phyloP scores from a whole-genome alignment of 2,888 invertebrate species.

The Acrobasis repandana region DNA sequence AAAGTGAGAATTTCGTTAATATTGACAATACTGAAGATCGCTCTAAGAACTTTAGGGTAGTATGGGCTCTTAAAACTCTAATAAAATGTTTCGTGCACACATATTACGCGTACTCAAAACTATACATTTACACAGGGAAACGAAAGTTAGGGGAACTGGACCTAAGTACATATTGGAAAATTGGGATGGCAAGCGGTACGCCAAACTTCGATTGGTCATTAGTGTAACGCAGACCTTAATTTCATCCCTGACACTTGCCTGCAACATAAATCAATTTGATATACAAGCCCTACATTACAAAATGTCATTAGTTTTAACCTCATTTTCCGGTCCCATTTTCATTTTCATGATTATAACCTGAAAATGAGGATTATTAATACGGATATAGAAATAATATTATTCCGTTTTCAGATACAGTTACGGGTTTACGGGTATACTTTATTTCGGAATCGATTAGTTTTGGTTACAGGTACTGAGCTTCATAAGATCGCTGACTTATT shows the following conservation, averaged over 20 bases:
- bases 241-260: conserved; percentile 16
- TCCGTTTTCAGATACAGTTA: too few species aligned
- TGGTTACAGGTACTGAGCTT: too few species aligned
- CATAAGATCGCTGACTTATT: too few species aligned
- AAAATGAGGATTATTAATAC: too few species aligned
- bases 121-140: conserved; percentile 6
- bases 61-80: too few species aligned
- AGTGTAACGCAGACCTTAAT: conserved; percentile 18
- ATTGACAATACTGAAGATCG: too few species aligned
- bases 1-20: too few species aligned
- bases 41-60: too few species aligned
- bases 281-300: background rate
- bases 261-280: conserved; percentile 16
- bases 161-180: conserved; percentile 15
- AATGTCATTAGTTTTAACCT: conserved; percentile 3
- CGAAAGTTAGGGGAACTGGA: conserved; percentile 4
- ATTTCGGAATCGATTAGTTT: too few species aligned
- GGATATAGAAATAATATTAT: too few species aligned
- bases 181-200: conserved; percentile 3
- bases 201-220: conserved; percentile 17
- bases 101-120: background rate
- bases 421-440: too few species aligned
- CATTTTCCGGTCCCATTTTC: background rate
- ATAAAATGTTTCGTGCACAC: too few species aligned
- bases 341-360: background rate